Percentiles rank a stretch among this genome's conserved stretches.
phyloP scores from a whole-genome alignment of 1,140 invertebrate genomes.

The Lanistes nyassanus region DNA sequence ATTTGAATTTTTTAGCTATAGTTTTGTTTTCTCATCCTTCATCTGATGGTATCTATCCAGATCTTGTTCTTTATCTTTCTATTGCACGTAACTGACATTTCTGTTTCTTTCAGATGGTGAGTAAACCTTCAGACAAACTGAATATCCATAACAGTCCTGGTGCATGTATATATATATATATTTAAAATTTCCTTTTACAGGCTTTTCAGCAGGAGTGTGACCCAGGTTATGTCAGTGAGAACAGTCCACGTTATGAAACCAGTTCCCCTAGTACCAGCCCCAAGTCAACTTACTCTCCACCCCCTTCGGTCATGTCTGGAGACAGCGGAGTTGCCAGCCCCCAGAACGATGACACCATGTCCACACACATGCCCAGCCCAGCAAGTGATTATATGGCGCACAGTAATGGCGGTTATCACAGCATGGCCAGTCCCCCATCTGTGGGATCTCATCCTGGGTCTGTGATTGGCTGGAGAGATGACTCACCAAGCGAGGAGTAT shows the following conservation, averaged over 20 bases:
- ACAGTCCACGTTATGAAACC: conserved; percentile 19
- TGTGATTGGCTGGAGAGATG: neutral
- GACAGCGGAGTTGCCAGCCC: conserved; percentile 25
- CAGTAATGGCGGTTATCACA: neutral
- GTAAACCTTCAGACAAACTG: too few species aligned
- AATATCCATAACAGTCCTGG: too few species aligned
- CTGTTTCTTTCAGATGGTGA: too few species aligned
- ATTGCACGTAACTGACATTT: too few species aligned
- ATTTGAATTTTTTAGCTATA: too few species aligned
- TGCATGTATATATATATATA: too few species aligned
- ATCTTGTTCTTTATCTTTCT: too few species aligned
- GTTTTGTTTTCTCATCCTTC: too few species aligned
- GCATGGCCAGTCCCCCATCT: neutral
- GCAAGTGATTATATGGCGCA: neutral
- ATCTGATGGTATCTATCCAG: too few species aligned
- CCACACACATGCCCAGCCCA: conserved; percentile 9
- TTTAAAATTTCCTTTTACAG: too few species aligned
- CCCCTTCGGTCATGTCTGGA: conserved; percentile 14
- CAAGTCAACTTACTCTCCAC: conserved; percentile 19
- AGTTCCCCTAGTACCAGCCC: conserved; percentile 20
- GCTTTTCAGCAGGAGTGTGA: conserved; percentile 11
- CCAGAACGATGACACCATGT: neutral
- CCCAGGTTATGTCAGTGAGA: conserved; percentile 23
- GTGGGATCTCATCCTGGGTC: neutral
- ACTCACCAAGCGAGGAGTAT: neutral